phyloP scores from a whole-genome alignment of 2,113 vertebrate species.

The Malurus cyaneus region DNA sequence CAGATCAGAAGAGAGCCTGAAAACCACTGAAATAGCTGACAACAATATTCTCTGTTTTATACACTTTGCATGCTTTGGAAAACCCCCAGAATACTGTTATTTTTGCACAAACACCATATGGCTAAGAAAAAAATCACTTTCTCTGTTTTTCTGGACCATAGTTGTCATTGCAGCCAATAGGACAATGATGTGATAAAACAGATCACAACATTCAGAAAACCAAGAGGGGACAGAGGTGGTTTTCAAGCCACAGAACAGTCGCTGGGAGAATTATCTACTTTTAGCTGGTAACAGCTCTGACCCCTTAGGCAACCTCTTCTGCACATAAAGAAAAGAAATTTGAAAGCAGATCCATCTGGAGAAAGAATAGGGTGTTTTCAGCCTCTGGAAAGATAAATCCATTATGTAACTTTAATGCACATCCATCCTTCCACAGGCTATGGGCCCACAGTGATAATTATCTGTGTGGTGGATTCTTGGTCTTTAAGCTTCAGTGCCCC shows the following conservation, averaged over 20 bases:
- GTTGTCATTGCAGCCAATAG: neutral
- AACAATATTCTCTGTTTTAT: neutral
- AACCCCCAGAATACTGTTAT: neutral
- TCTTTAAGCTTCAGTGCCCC: neutral
- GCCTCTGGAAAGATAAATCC: neutral
- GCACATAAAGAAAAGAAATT: neutral
- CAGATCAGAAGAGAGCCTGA: neutral
- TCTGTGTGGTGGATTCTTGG: neutral
- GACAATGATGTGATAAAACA: neutral
- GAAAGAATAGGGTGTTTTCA: neutral
- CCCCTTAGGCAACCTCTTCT: neutral
- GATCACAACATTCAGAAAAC: neutral
- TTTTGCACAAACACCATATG: slow-evolving; percentile 45
- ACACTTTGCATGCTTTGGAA: neutral
- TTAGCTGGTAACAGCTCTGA: neutral
- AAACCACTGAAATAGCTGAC: neutral
- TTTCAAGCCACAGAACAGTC: neutral
- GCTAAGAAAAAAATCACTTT: neutral
- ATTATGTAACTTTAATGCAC: neutral
- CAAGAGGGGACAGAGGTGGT: neutral
- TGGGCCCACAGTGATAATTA: neutral
- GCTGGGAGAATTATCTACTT: neutral
- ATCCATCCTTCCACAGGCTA: neutral
- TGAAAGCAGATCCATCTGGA: neutral
- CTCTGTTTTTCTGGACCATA: neutral